phyloP scores from a whole-genome alignment of 2,888 invertebrate species.

The Nebria brevicollis region DNA sequence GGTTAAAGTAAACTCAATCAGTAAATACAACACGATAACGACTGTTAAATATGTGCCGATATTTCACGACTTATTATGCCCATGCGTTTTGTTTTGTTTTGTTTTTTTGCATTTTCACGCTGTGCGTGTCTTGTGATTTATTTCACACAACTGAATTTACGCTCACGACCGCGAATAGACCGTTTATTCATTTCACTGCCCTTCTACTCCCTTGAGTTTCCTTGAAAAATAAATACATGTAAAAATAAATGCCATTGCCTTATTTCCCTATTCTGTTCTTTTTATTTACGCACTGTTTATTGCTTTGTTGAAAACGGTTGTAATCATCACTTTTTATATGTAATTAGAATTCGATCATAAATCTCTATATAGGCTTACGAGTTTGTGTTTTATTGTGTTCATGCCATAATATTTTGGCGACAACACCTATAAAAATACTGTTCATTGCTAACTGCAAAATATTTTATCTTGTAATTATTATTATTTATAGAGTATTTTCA shows the following conservation, averaged over 20 bases:
- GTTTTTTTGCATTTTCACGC: not conserved
- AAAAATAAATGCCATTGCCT: constrained; percentile 11
- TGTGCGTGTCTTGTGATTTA: constrained; percentile 4
- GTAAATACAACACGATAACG: constrained; percentile 34
- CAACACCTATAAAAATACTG: not conserved
- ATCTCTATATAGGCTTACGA: not conserved
- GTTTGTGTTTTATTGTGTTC: not conserved
- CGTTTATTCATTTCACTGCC: not conserved
- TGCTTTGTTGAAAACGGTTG: not conserved
- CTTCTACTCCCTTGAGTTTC: not conserved
- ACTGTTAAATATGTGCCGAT: constrained; percentile 32
- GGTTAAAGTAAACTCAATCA: constrained; percentile 29
- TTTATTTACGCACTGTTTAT: not conserved
- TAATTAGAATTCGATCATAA: not conserved
- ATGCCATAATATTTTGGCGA: not conserved
- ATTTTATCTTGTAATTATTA: not conserved
- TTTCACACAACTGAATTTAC: constrained; percentile 16
- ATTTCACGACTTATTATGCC: constrained; percentile 14
- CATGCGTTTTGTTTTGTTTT: not conserved
- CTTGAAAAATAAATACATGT: constrained; percentile 24
- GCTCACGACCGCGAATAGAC: not conserved
- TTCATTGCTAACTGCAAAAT: not conserved
- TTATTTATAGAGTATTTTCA: not conserved
- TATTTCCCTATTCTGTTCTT: constrained; percentile 26
- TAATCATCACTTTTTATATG: not conserved